phyloP scores from a whole-genome alignment of 2,113 vertebrate species.

The Erinaceus europaeus region DNA sequence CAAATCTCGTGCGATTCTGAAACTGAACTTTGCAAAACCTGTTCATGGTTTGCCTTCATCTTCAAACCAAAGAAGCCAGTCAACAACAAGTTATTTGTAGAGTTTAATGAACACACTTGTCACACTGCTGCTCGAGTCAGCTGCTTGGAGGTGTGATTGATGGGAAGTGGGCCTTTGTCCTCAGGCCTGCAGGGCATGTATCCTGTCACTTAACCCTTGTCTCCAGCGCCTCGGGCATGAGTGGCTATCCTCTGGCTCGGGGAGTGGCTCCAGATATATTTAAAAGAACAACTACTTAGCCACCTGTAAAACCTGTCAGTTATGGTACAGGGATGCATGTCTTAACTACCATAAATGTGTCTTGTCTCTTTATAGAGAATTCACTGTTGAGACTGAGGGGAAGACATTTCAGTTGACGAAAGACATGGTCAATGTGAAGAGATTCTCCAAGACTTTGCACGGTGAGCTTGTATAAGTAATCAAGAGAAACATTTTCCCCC shows the following conservation, averaged over 20 bases:
- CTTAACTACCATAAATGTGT: neutral
- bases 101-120: too few relatives aligned
- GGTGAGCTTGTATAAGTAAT: conserved; percentile 82
- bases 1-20: neutral
- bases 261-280: too few relatives aligned
- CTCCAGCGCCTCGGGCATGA: too few relatives aligned
- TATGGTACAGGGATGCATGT: neutral
- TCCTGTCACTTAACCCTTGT: too few relatives aligned
- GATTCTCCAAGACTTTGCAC: conserved; percentile 96
- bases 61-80: neutral
- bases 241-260: too few relatives aligned
- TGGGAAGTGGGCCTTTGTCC: too few relatives aligned
- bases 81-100: neutral
- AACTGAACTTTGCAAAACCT: neutral
- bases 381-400: conserved; percentile 93
- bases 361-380: conserved; percentile 86
- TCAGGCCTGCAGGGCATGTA: too few relatives aligned
- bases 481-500: neutral
- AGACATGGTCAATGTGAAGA: conserved; percentile 96
- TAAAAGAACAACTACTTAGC: neutral
- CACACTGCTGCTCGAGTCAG: too few relatives aligned
- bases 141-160: too few relatives aligned
- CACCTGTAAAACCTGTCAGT: neutral
- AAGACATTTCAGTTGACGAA: conserved; percentile 94
- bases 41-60: neutral